Evolutionary conservation across 2,797 vertebrate species (phyloP), one percentile per base, ranked within the genome.

Genomic region (Cryptoblepharus egeriae): DNA sequence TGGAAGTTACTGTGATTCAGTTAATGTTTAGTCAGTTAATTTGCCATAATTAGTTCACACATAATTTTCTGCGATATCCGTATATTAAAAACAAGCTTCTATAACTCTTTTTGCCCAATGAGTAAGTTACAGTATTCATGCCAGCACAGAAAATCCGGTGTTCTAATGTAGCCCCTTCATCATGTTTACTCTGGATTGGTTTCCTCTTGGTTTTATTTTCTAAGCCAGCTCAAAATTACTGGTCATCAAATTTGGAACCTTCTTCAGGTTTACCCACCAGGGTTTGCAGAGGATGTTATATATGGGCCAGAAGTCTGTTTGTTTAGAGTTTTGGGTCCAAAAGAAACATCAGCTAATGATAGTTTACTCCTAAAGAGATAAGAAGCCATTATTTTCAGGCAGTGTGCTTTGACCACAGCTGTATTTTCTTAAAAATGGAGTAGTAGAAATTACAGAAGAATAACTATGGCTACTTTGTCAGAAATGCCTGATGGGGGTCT

Each of bases 101-200:
- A 37, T 58, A 1, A 1, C 1, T 24, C 75, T 77, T 49, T 88
- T 90, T 68, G 79, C 32, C 87, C 86, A 1, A 0, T 88, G 91
- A 90, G 83, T 65, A 60, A 87, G 94, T 93, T 58, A 85, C 93
- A 86, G 83, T 88, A 80, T 91, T 84, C 88, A 67, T 78, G 58
- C 90, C 89, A 89, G 52, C 84, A 92, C 88, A 95, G 94, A 60
- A 93, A 91, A 92, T 88, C 90, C 85, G 57, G 78, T 88, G 75
- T 90, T 93, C n/a, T 93, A 90, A 95, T 94, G 89, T 92, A 93
- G 67, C 65, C 90, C 93, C 95, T 93, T 90, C 87, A 60, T 90
- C 55, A 81, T 95, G 91, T 96, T 97, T 96, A 93, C 91, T 95
- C 96, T 96, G 95, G 94, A 93, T 63, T 57, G 65, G 84, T 93